Conservation (phyloP, 2,797 vertebrate species). For the Eremophila alpestris region DNA sequence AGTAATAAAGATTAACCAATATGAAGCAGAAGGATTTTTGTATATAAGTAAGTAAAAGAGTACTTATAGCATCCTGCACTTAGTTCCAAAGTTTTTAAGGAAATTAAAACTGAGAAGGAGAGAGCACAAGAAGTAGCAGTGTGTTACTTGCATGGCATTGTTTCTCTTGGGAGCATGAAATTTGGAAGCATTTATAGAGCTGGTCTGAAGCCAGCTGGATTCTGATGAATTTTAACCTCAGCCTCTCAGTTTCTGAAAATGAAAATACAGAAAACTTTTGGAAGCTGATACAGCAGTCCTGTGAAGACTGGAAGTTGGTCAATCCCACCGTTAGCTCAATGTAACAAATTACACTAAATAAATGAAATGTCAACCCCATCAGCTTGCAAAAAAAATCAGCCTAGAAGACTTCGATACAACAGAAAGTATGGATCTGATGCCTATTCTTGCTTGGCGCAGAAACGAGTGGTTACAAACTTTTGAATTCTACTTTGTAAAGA, state of each 20-base stretch:
- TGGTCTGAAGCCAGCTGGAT: conserved; percentile 13
- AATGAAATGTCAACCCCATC: not conserved
- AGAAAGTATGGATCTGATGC: not conserved
- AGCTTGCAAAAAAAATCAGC: not conserved
- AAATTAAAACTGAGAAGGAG: not conserved
- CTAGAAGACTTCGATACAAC: not conserved
- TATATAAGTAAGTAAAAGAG: not conserved
- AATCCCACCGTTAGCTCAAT: not conserved
- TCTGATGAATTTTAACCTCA: conserved; percentile 33
- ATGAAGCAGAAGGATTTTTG: not conserved
- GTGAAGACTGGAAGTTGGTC: conserved; percentile 7
- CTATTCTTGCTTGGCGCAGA: not conserved
- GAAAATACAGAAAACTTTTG: conserved; percentile 36
- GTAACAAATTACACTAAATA: not conserved
- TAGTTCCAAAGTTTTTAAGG: not conserved
- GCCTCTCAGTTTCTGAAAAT: conserved; percentile 12
- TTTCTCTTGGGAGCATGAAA: conserved; percentile 55
- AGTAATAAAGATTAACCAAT: not conserved
- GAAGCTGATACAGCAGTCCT: conserved; percentile 2
- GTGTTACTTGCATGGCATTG: conserved; percentile 20
- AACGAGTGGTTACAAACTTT: not conserved
- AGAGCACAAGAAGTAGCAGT: not conserved
- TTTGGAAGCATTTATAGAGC: conserved; percentile 19
- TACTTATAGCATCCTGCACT: not conserved
- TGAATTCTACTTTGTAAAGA: not conserved